Evolutionary conservation across 2,797 vertebrate genomes (phyloP), one percentile per base, ranked within the genome.

Genomic region (Scomberomorus guttatus): DNA sequence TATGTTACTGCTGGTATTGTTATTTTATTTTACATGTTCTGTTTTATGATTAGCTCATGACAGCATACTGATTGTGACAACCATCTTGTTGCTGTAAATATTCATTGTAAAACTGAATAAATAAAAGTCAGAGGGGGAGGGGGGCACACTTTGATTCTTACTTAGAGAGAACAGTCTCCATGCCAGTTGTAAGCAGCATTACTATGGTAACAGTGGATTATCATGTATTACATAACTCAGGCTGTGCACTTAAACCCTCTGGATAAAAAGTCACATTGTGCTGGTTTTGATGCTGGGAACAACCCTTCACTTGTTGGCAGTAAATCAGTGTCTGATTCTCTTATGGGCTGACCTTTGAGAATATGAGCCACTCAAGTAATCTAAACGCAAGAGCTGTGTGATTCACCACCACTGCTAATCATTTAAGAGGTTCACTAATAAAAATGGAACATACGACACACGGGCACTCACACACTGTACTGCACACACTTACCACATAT

Each of bases 161-260:
- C 86, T 87, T 89, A 79, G 79, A 80, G 80, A 80, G 80, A 60
- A 84, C 84, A 82, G 87, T 90, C 73, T 76, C 77, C 51, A 71
- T 72, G 58, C 82, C 89, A 90, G 68, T 89, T 89, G 83, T 89
- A 89, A 92, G 83, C 91, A 88, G 72, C 75, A 89, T 95, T 85
- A 78, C 93, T 83, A 94, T 93, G 86, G 92, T 87, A 94, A 95
- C 93, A 81, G 90, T 69, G 87, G 92, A 94, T 95, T 93, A 93
- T 92, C 84, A 84, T 83, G 80, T 60, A 66, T 95, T 95, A 93
- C 83, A 85, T 94, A 95, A 95, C 79, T 34, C 83, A 69, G 79
- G 70, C 86, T 89, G 87, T 91, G 86, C 89, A 87, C 90, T 93
- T 91, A 92, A 92, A 91, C 88, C 88, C 74, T 29, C 67, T 77